Evolutionary conservation across 2,797 vertebrate genomes (phyloP).

Genomic region (Channa striata): DNA sequence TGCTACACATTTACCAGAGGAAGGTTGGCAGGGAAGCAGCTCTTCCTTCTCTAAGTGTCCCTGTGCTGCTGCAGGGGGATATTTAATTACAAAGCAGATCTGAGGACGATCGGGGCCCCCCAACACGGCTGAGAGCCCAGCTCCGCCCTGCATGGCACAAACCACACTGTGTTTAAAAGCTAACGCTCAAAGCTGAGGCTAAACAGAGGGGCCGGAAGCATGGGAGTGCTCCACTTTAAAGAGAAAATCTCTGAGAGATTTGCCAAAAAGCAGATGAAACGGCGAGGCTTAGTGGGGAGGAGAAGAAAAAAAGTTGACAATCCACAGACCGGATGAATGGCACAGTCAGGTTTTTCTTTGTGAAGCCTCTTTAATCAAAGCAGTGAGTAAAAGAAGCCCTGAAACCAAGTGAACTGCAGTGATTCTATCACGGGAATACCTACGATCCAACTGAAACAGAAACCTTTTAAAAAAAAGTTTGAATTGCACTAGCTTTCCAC

Average conservation of each 20-base stretch:
- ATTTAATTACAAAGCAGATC: slow-evolving; percentile 78
- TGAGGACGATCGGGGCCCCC: slow-evolving; percentile 48
- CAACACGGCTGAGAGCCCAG: slow-evolving; percentile 40
- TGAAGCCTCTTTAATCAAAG: slow-evolving; percentile 20
- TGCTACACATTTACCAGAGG: slow-evolving; percentile 78
- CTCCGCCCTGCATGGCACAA: slow-evolving; percentile 45
- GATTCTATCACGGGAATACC: background rate
- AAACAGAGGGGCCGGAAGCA: slow-evolving; percentile 70
- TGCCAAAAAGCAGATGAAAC: slow-evolving; percentile 60
- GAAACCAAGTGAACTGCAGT: background rate
- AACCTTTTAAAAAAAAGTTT: too few relatives aligned
- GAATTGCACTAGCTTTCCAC: too few relatives aligned
- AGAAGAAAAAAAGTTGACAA: slow-evolving; percentile 35
- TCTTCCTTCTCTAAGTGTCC: slow-evolving; percentile 41
- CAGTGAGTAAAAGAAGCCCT: background rate
- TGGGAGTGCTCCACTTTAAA: slow-evolving; percentile 67
- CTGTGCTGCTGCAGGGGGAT: slow-evolving; percentile 36
- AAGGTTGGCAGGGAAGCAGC: slow-evolving; percentile 40
- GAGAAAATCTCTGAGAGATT: slow-evolving; percentile 54
- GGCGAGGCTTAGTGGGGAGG: slow-evolving; percentile 28
- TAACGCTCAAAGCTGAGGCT: slow-evolving; percentile 57
- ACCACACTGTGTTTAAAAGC: slow-evolving; percentile 63
- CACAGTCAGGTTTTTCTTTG: slow-evolving; percentile 3
- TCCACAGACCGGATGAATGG: slow-evolving; percentile 25
- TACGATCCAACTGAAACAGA: background rate